These are phyloP conservation scores for Acanthurus tractus DNA, from an alignment of 2,797 vertebrate genomes.

Conservation along the genomic window DNA sequence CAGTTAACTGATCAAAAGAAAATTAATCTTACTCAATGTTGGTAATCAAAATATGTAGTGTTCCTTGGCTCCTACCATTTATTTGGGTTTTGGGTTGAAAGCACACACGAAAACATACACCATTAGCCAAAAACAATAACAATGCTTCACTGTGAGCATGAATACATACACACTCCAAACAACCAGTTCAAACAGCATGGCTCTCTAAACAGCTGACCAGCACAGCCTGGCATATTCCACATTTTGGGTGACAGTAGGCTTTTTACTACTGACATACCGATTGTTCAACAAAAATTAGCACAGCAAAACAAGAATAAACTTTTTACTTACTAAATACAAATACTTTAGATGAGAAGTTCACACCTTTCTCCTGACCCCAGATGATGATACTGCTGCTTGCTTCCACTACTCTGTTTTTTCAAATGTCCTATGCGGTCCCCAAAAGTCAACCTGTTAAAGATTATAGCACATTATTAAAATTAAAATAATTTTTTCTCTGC, in stretches of 20 bases:
- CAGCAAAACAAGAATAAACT: neutral
- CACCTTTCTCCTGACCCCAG: conserved; percentile 19
- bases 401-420: conserved; percentile 1
- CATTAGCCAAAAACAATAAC: conserved; percentile 43
- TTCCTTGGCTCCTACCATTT: too few species aligned
- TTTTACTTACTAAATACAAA: conserved; percentile 49
- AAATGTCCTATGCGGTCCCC: neutral
- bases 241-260: neutral
- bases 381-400: conserved; percentile 2
- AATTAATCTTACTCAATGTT: too few species aligned
- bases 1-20: too few species aligned
- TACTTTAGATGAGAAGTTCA: neutral
- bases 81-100: neutral
- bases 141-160: conserved; percentile 50
- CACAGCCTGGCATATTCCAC: conserved; percentile 30
- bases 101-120: neutral
- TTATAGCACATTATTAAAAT: neutral
- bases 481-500: too few species aligned
- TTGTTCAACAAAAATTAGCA: neutral
- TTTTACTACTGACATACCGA: neutral
- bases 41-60: conserved; percentile 11
- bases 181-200: conserved; percentile 14
- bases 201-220: conserved; percentile 21
- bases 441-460: conserved; percentile 29
- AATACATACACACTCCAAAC: conserved; percentile 50